These are phyloP conservation scores for Tachypleus tridentatus DNA, from an alignment of 1,140 invertebrate genomes.

Conservation along the genomic window DNA sequence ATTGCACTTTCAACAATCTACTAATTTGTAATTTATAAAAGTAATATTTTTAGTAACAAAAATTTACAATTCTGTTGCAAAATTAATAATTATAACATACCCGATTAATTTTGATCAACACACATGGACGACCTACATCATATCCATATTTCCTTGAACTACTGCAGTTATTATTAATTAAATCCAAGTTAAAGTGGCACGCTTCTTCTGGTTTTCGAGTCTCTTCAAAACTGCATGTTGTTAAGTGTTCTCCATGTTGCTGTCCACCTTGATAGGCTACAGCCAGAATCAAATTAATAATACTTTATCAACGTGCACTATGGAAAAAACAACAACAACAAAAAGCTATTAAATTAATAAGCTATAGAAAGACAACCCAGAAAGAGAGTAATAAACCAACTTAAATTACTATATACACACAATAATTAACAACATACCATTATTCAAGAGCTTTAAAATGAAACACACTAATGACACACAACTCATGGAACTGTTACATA, in stretches of 20 bases:
- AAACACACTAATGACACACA: not conserved
- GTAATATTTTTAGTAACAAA: too few species aligned
- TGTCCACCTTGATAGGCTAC: constrained; percentile 42
- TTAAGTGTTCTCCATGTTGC: constrained; percentile 31
- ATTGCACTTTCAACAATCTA: too few species aligned
- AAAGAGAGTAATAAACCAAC: too few species aligned
- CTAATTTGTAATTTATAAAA: too few species aligned
- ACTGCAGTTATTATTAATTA: constrained; percentile 50
- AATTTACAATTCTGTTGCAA: too few species aligned
- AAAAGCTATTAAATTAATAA: too few species aligned
- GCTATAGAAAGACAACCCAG: too few species aligned
- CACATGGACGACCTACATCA: constrained; percentile 56
- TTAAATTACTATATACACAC: too few species aligned
- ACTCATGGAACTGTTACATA: too few species aligned
- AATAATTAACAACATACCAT: not conserved
- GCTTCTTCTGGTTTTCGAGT: constrained; percentile 44
- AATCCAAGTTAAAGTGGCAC: constrained; percentile 51
- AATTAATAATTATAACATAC: constrained; percentile 35
- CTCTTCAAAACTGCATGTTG: constrained; percentile 48
- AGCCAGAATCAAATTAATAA: constrained; percentile 17
- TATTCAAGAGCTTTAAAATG: not conserved
- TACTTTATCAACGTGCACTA: too few species aligned
- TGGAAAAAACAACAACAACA: too few species aligned
- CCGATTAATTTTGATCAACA: constrained; percentile 73
- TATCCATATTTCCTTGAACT: constrained; percentile 59